Percentiles rank a stretch among this genome's conserved stretches.
Evolutionary conservation across 2,797 vertebrate genomes (phyloP).

Genomic region (Limosa lapponica): DNA sequence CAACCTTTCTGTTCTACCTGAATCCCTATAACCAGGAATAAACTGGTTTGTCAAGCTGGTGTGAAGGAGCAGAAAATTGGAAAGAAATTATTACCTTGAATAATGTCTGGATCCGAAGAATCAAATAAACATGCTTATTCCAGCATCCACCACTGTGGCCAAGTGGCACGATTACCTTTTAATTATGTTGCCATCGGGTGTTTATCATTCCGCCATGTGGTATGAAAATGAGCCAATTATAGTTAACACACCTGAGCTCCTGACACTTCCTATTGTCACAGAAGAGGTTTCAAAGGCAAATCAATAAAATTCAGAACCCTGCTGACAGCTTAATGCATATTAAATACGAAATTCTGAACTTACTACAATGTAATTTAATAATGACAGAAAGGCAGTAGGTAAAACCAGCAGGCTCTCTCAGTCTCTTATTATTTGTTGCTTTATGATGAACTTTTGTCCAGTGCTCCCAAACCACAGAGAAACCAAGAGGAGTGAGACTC

Average conservation of each 20-base stretch:
- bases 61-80: neutral
- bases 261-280: neutral
- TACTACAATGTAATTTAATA: neutral
- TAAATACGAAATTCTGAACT: conserved; percentile 1
- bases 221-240: conserved; percentile 23
- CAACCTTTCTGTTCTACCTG: neutral
- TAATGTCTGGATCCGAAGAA: neutral
- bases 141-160: neutral
- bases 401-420: neutral
- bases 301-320: conserved; percentile 4
- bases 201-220: neutral
- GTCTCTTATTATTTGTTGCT: neutral
- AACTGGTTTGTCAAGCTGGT: neutral
- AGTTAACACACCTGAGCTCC: neutral
- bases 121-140: neutral
- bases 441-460: neutral
- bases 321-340: neutral
- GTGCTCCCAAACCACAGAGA: neutral
- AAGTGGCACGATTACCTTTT: conserved; percentile 4
- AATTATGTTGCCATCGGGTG: neutral
- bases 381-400: neutral
- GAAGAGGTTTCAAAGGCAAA: conserved; percentile 36
- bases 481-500: neutral
- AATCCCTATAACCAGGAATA: neutral
- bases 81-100: conserved; percentile 1